These are phyloP conservation scores for Melanargia galathea DNA, from an alignment of 2,888 invertebrate genomes.

Conservation along the genomic window DNA sequence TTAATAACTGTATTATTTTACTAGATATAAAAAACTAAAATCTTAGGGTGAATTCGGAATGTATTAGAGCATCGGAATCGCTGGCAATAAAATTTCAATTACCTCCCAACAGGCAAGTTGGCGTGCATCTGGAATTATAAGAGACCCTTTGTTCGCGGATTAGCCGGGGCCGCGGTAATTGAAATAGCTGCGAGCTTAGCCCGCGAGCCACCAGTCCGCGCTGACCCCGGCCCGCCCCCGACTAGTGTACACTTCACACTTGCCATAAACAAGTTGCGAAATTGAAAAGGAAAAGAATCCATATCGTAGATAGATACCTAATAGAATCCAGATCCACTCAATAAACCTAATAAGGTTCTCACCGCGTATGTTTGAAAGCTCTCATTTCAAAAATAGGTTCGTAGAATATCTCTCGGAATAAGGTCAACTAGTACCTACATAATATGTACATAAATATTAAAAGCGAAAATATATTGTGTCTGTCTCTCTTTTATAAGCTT, in stretches of 20 bases:
- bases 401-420: too few relatives aligned
- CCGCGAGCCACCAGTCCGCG: constrained; percentile 56
- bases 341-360: too few relatives aligned
- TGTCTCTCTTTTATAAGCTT: too few relatives aligned
- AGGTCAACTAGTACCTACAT: too few relatives aligned
- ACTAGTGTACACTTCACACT: background rate
- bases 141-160: constrained; percentile 49
- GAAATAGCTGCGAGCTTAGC: constrained; percentile 61
- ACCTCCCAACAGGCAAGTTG: constrained; percentile 38
- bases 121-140: constrained; percentile 46
- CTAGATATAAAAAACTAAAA: background rate
- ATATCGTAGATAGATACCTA: too few relatives aligned
- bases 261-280: background rate
- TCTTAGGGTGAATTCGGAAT: constrained; percentile 13
- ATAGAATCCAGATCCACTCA: too few relatives aligned
- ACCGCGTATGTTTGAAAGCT: too few relatives aligned
- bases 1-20: background rate
- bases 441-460: too few relatives aligned
- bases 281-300: too few relatives aligned
- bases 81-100: constrained; percentile 49
- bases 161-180: constrained; percentile 52
- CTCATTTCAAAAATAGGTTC: too few relatives aligned
- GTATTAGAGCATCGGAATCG: constrained; percentile 25
- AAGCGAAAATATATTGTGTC: too few relatives aligned
- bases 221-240: constrained; percentile 42